Percentiles rank a stretch among this genome's conserved stretches.
phyloP scores from a whole-genome alignment of 2,113 vertebrate genomes.

The Platysternon megacephalum region DNA sequence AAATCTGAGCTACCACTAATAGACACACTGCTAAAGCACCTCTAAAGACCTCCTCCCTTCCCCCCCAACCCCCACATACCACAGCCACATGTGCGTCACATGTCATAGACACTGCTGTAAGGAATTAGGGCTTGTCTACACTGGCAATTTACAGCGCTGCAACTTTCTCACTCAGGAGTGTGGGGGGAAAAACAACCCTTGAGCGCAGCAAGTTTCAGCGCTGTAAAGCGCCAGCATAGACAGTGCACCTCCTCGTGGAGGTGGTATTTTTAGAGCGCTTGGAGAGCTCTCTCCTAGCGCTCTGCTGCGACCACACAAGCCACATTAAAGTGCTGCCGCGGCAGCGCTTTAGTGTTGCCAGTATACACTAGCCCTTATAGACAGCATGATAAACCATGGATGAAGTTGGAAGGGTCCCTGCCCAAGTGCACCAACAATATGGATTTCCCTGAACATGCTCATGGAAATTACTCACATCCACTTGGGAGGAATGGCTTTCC shows the following conservation, averaged over 20 bases:
- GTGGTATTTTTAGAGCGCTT: too few relatives aligned
- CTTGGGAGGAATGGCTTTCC: background rate
- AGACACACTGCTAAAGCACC: background rate
- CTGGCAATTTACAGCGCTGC: too few relatives aligned
- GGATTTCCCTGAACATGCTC: rapidly evolving
- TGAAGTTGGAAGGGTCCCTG: rapidly evolving
- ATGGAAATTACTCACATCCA: rapidly evolving
- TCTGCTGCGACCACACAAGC: too few relatives aligned
- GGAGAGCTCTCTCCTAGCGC: too few relatives aligned
- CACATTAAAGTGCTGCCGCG: background rate
- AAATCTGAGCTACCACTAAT: background rate
- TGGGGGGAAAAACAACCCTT: too few relatives aligned
- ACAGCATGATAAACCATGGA: background rate
- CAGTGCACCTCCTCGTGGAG: too few relatives aligned
- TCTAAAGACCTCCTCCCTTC: background rate
- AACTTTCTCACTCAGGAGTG: too few relatives aligned
- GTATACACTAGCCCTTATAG: background rate
- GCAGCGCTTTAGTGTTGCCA: too few relatives aligned
- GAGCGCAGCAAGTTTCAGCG: too few relatives aligned
- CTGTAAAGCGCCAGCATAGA: too few relatives aligned
- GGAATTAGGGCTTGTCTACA: too few relatives aligned
- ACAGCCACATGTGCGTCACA: rapidly evolving
- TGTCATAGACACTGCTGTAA: rapidly evolving
- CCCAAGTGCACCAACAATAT: background rate
- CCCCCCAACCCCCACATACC: rapidly evolving